phyloP scores from a whole-genome alignment of 2,113 vertebrate species.

The Brachirus orientalis region DNA sequence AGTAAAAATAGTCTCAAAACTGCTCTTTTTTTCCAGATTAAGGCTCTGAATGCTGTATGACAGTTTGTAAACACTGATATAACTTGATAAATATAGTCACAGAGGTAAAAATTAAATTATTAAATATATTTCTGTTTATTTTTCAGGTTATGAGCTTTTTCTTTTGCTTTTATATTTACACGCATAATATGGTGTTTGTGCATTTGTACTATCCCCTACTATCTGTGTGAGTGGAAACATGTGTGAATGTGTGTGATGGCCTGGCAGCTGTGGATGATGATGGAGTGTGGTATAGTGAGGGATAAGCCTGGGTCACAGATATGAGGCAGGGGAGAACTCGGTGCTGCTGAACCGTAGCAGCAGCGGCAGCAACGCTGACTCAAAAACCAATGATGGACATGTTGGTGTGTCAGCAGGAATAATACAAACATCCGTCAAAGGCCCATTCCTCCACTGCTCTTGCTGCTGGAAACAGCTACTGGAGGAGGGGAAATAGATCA shows the following conservation, averaged over 20 bases:
- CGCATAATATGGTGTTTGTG: too few relatives aligned
- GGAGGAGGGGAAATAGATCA: slow-evolving; percentile 30
- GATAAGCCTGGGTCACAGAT: slow-evolving; percentile 32
- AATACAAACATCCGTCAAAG: slow-evolving; percentile 69
- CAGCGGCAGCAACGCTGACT: slow-evolving; percentile 52
- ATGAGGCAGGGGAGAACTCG: slow-evolving; percentile 12
- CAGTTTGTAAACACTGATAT: too few relatives aligned
- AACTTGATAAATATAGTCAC: too few relatives aligned
- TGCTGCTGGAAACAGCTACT: slow-evolving; percentile 5
- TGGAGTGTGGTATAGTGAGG: slow-evolving; percentile 35
- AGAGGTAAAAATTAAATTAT: too few relatives aligned
- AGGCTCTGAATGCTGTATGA: too few relatives aligned
- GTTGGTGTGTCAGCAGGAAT: slow-evolving; percentile 52
- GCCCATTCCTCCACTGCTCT: slow-evolving; percentile 25
- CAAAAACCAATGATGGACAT: slow-evolving; percentile 61
- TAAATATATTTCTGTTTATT: too few relatives aligned
- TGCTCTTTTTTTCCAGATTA: too few relatives aligned
- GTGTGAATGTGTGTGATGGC: neutral
- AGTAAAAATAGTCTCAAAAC: too few relatives aligned
- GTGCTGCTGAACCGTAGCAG: slow-evolving; percentile 51
- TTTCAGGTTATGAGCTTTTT: too few relatives aligned
- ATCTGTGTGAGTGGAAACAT: too few relatives aligned
- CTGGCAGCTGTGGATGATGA: slow-evolving; percentile 35
- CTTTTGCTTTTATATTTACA: too few relatives aligned
- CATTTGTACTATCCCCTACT: too few relatives aligned